Evolutionary conservation across 1,140 invertebrate species (phyloP).

Genomic region (Platyscapa corneri): DNA sequence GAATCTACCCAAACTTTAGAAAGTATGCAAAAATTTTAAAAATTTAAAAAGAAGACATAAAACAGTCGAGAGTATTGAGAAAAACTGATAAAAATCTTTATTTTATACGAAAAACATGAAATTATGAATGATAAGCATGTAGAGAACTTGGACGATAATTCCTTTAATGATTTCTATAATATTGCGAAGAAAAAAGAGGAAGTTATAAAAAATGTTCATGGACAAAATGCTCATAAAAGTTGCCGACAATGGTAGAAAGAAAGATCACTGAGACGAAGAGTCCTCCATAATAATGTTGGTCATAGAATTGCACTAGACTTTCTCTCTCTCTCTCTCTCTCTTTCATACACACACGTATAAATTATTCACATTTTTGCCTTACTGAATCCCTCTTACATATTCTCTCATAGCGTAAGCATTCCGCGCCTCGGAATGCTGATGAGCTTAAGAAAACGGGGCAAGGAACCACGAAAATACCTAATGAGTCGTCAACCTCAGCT

Average conservation of each 20-base stretch:
- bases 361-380: too few species aligned
- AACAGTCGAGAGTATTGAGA: neutral
- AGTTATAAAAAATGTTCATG: neutral
- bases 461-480: constrained; percentile 62
- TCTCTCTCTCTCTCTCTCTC: constrained; percentile 16
- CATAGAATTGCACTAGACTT: neutral
- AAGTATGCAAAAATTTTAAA: neutral
- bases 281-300: neutral
- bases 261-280: neutral
- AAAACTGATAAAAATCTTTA: neutral
- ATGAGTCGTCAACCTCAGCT: constrained; percentile 64
- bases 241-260: neutral
- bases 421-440: constrained; percentile 56
- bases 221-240: neutral
- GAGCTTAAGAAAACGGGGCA: constrained; percentile 50
- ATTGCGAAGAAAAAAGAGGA: neutral
- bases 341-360: too few species aligned
- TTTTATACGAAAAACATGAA: neutral
- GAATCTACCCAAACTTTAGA: neutral
- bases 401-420: constrained; percentile 55
- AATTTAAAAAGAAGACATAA: neutral
- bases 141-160: neutral
- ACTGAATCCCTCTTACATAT: too few species aligned
- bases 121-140: neutral
- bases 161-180: neutral